Evolutionary conservation across 2,113 vertebrate species (phyloP).

Genomic region (Etia nguti): DNA sequence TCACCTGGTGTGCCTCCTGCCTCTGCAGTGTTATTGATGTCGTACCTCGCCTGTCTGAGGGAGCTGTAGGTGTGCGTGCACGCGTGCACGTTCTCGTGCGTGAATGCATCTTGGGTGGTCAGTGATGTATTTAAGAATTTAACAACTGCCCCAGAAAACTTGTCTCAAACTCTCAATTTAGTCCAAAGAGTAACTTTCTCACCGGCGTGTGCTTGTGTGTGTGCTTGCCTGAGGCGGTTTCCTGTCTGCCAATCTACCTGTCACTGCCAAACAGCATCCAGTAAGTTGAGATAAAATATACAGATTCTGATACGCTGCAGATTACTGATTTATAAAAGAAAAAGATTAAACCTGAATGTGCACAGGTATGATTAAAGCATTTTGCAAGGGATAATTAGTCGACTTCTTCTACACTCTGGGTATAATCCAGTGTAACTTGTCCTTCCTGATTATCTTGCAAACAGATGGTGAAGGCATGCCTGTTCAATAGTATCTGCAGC

Average conservation of each 20-base stretch:
- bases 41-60: not conserved
- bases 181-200: not conserved
- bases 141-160: slow-evolving; percentile 37
- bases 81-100: not conserved
- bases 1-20: slow-evolving; percentile 26
- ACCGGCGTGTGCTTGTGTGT: not conserved
- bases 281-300: not conserved
- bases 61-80: not conserved
- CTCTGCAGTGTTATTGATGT: slow-evolving; percentile 37
- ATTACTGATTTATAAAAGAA: not conserved
- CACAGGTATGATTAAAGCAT: not conserved
- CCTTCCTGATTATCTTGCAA: not conserved
- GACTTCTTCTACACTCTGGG: not conserved
- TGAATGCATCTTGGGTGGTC: not conserved
- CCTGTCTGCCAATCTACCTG: slow-evolving; percentile 11
- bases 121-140: slow-evolving; percentile 29
- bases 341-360: not conserved
- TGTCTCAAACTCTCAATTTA: slow-evolving; percentile 13
- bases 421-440: not conserved
- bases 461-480: not conserved
- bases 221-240: not conserved
- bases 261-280: not conserved
- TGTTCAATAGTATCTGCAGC: slow-evolving; percentile 10
- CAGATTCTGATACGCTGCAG: not conserved
- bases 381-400: not conserved